Evolutionary conservation across 2,113 vertebrate genomes (phyloP).

Genomic region (Catharus minimus): DNA sequence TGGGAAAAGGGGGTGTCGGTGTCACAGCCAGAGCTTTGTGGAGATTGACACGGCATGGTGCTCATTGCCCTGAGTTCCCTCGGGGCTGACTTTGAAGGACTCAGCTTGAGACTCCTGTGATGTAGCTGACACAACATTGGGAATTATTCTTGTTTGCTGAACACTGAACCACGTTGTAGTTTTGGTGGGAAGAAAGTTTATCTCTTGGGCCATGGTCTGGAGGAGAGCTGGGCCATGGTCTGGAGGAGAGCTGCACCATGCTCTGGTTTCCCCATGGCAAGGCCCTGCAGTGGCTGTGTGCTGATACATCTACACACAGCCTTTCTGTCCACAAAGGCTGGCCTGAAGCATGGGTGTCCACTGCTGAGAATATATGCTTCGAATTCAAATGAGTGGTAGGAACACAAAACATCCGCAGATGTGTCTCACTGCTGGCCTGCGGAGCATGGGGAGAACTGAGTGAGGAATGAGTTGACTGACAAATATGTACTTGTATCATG

Average conservation of each 20-base stretch:
- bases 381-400: neutral
- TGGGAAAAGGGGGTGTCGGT: neutral
- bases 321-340: neutral
- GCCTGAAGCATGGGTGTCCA: fast-evolving
- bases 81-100: neutral
- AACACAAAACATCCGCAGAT: fast-evolving
- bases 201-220: fast-evolving
- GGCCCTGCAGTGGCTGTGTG: fast-evolving
- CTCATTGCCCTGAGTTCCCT: neutral
- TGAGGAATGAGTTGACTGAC: neutral
- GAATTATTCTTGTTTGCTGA: fast-evolving
- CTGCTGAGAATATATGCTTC: fast-evolving
- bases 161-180: fast-evolving
- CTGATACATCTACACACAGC: neutral
- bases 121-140: fast-evolving
- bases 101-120: neutral
- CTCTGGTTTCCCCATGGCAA: too few relatives aligned
- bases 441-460: neutral
- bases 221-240: fast-evolving
- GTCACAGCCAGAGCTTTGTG: fast-evolving
- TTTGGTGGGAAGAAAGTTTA: neutral
- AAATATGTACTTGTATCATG: fast-evolving
- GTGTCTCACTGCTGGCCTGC: fast-evolving
- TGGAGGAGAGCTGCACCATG: neutral
- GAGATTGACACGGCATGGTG: fast-evolving